These are phyloP conservation scores for Drosophila antonietae DNA, from an alignment of 2,888 invertebrate species.

Conservation along the genomic window DNA sequence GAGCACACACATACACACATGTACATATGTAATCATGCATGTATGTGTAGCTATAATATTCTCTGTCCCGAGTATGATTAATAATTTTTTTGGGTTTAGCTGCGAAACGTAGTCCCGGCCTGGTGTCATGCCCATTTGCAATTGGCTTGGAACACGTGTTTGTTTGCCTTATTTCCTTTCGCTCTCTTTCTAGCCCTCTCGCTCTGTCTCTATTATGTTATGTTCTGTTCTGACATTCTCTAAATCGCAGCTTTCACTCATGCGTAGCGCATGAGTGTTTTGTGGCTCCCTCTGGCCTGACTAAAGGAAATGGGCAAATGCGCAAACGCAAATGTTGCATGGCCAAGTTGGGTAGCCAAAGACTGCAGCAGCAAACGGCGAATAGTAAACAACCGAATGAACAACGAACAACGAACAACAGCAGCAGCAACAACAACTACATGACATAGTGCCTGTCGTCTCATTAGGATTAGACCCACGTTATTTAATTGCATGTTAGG, in stretches of 20 bases:
- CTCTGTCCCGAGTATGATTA: conserved; percentile 69
- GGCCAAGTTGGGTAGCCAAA: conserved; percentile 61
- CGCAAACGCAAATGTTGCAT: conserved; percentile 78
- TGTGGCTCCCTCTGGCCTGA: conserved; percentile 1
- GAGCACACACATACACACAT: not conserved
- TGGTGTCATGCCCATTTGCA: conserved; percentile 64
- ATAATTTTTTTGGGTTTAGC: conserved; percentile 56
- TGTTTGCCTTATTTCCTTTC: conserved; percentile 51
- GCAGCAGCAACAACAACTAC: conserved; percentile 43
- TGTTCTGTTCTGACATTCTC: conserved; percentile 40
- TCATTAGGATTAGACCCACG: conserved; percentile 81
- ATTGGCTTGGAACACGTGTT: conserved; percentile 76
- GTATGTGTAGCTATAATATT: conserved; percentile 55
- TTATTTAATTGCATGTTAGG: conserved; percentile 80
- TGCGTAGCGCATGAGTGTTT: conserved; percentile 56
- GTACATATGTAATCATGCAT: not conserved
- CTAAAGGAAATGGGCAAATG: conserved; percentile 62
- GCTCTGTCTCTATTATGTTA: conserved; percentile 11
- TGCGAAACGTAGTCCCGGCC: conserved; percentile 44
- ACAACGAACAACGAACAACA: conserved; percentile 29
- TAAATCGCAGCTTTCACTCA: conserved; percentile 79
- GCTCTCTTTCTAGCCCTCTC: not conserved
- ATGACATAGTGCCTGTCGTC: conserved; percentile 80
- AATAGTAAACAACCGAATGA: conserved; percentile 39
- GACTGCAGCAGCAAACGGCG: conserved; percentile 14